Evolutionary conservation across 2,797 vertebrate species (phyloP), one percentile per base, ranked within the genome.

Genomic region (Helicolenus hilgendorfi): DNA sequence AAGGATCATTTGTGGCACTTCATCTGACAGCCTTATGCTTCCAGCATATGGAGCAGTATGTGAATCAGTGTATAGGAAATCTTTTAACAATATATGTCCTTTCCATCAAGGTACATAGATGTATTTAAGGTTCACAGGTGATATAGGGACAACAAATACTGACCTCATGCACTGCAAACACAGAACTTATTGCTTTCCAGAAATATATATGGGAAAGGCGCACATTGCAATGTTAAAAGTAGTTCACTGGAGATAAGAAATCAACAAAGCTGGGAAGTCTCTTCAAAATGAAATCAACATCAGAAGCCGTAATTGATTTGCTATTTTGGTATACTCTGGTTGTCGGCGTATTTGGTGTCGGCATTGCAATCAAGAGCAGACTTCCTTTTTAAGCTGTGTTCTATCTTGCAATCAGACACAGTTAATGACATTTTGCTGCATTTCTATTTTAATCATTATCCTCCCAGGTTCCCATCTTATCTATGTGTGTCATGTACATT

Each of bases 141-240:
- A 77, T 31, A 72, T 59, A 31, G 81, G 45, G 56, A 90, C 73
- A 74, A 83, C 55, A 45, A 24, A 45, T 27, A 79, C 29, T 80
- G 63, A 67, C 71, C 20, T 69, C 29, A 41, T 79, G 45, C 49
- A 82, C 49, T 26, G 77, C 65, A 90, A 91, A 93, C 79, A 93
- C 14, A 73, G 56, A 85, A 22, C 65, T 72, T 89, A 92, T 92
- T 94, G 74, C 69, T 85, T 92, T 92, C 53, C 72, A 86, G 77
- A 82, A 75, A 83, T 72, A 76, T 67, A 70, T 68, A 84, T 31
- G 59, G 72, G 64, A 22, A 71, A 33, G 15, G 27, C 58, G 90
- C 45, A 53, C 22, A 76, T 53, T 80, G 81, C 78, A 55, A 72
- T 83, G 49, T 83, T 62, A 81, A 80, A 90, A 60, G 53, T 26